Base-by-base conservation (phyloP, 2,797 vertebrate genomes). In the Anguilla marmorata region DNA sequence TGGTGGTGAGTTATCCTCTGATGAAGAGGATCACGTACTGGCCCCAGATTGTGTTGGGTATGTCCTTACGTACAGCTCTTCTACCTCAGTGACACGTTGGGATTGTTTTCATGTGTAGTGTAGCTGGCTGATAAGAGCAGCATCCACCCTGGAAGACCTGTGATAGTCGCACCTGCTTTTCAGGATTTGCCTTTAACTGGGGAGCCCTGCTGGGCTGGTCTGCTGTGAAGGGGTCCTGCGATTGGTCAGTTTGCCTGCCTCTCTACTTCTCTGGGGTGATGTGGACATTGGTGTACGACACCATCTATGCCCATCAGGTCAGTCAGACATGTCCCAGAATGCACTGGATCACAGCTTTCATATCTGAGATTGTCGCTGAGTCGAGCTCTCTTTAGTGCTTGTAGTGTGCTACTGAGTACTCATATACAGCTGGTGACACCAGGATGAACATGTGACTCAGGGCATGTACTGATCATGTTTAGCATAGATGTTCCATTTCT, bases 261-360 rank as follows among this genome's bases (percentile, higher is more conserved):
- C 94, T 99, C 86, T 99, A 99, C 93, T 95, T 98, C 37, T 98
- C 98, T 88, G 98, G 98, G 80, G 94, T 99, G 87, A 97, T 98
- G 97, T 99, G 98, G 98, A 99, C 98, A 0, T 92, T 99, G 89
- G 95, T 98, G 76, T 99, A 99, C 0, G 98, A 99, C 92, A 99
- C 99, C 2, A 98, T 99, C 91, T 99, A 99, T 21, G 99, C 98
- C 19, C 98, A 99, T 94, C 99, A 99, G 98, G 99, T 99, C 90
- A 91, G 37, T 86, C 1, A n/a, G 52, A 9, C 14, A 56, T 2
- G 7, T 27, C 27, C 24, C 9, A 37, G 37, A 14, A 33, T 83
- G 7, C 6, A 48, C 16, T 24, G 5, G 79, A 48, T 58, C 56
- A 19, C 56, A 69, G 6, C 24, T 69, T n/a, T 69, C 16, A 21